These are phyloP conservation scores for Heliconius hortense DNA, from an alignment of 2,888 invertebrate species.

Conservation along the genomic window DNA sequence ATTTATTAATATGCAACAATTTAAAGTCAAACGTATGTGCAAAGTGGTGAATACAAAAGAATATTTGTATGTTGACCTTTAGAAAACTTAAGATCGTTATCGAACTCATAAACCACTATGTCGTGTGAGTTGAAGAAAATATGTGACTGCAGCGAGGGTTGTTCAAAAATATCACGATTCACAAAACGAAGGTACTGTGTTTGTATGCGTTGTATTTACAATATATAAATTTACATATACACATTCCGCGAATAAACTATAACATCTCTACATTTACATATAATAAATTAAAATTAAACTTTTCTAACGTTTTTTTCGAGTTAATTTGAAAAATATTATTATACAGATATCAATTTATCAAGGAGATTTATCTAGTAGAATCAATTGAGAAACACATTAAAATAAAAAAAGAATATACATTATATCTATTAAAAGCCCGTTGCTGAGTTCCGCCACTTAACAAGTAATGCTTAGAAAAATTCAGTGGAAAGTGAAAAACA, in stretches of 20 bases:
- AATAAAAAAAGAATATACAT: background rate
- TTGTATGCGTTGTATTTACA: background rate
- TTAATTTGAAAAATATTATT: background rate
- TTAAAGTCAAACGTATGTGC: background rate
- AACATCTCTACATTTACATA: background rate
- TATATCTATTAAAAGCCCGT: background rate
- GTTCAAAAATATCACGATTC: conserved; percentile 12
- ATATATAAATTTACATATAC: too few relatives aligned
- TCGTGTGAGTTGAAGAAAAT: conserved; percentile 22
- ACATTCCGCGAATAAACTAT: background rate
- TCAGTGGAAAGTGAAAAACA: too few relatives aligned
- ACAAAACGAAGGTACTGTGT: background rate
- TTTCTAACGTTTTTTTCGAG: background rate
- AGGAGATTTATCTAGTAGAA: background rate
- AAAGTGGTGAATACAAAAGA: background rate
- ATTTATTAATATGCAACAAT: background rate
- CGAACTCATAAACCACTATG: conserved; percentile 19
- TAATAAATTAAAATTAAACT: background rate
- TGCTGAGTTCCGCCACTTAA: too few relatives aligned
- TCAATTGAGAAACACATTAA: background rate
- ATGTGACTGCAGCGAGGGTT: conserved; percentile 9
- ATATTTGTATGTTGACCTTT: conserved; percentile 20
- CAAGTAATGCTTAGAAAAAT: too few relatives aligned
- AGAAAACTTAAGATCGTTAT: conserved; percentile 12
- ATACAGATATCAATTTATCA: background rate